Conservation (phyloP, 2,113 vertebrate genomes). For the Chaetops frenatus region DNA sequence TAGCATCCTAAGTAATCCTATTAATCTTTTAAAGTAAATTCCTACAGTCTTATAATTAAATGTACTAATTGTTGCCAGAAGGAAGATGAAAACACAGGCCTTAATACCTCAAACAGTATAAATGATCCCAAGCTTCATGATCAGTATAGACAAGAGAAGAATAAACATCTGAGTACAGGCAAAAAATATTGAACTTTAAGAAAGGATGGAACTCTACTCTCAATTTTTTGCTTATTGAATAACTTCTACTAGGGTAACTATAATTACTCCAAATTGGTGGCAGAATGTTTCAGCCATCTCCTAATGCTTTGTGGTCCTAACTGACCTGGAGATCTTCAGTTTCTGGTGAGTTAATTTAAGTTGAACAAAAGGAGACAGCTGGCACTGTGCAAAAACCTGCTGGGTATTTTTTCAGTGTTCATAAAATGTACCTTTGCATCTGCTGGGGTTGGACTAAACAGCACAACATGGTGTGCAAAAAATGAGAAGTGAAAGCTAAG, state of each 20-base stretch:
- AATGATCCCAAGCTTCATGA: neutral
- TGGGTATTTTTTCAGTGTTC: neutral
- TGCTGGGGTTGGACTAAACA: neutral
- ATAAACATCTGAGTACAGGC: neutral
- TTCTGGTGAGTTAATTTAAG: neutral
- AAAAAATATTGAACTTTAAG: neutral
- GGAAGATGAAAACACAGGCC: neutral
- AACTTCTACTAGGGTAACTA: neutral
- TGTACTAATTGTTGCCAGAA: neutral
- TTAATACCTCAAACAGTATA: neutral
- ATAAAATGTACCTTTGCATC: neutral
- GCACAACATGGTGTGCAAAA: neutral
- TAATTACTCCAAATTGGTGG: neutral
- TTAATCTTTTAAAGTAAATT: neutral
- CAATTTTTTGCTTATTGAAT: neutral
- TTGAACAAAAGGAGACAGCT: neutral
- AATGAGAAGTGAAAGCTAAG: neutral
- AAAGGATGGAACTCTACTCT: neutral
- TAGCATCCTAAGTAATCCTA: neutral
- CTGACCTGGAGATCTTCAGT: neutral
- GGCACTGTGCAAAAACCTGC: neutral
- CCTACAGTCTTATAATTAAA: neutral
- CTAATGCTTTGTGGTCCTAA: neutral
- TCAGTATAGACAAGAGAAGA: neutral
- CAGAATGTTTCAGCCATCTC: neutral